Base-by-base conservation (phyloP, 2,888 invertebrate genomes). In the Encarsia formosa region DNA sequence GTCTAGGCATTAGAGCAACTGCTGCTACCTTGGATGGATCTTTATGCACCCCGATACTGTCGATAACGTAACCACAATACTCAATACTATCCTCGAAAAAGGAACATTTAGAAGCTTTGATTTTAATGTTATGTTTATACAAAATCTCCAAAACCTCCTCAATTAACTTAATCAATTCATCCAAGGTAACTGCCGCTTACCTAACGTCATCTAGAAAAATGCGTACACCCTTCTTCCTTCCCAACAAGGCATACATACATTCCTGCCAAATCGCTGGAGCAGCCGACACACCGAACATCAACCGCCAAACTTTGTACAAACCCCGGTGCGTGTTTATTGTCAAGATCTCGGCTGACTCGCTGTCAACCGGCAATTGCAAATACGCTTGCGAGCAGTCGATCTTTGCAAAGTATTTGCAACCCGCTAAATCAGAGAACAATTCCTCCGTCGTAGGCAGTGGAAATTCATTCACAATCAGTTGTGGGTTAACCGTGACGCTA, bases 401-500 rank as follows among this genome's bases (percentile, higher is more conserved):
- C 51, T 63, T 64, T 8, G 61, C 57, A 54, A 63, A 65, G 35
- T 58, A 60, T 2, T 35, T 35, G 4, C 65, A 60, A 2, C 61
- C 62, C 2, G 61, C 49, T 54, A 65, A 55, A n/a, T 52, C 57
- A 31, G 52, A 58, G 59, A 58, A 62, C 47, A 59, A 47, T 52
- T 63, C 64, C 6, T 65, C 61, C 0, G 61, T 58, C 23, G 59
- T 59, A 9, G 63, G 64, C 29, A 63, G 40, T 0, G 63, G 64
- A 46, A 63, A 54, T 45, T 65, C 60, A 45, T 64, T 60, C 2
- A 62, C 49, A 8, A 55, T 18, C 18, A 63, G 47, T 13, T 39
- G 32, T n/a, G 61, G 61, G 48, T 65, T 66, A 4, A 66, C 29
- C 3, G 64, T 64, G 9, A 63, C 57, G 63, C 56, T 63, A 43